Evolutionary conservation across 2,888 invertebrate genomes (phyloP).

Genomic region (Automeris io): DNA sequence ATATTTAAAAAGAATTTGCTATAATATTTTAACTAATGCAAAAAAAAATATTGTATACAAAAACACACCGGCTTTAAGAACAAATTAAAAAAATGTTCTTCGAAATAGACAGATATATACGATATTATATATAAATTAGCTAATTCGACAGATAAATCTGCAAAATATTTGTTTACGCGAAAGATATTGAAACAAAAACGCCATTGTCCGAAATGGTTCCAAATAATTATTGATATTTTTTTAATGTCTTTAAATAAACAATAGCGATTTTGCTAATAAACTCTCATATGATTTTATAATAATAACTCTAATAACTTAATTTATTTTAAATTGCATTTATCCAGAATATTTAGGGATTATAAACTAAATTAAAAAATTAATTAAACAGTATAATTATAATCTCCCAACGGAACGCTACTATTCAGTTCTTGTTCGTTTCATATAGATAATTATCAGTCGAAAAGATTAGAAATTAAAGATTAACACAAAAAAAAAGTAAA

Average conservation of each 20-base stretch:
- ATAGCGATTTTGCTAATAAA: no score
- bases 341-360: conserved; percentile 8
- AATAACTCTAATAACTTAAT: background rate
- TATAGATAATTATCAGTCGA: conserved; percentile 14
- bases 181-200: background rate
- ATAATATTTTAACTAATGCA: conserved; percentile 64
- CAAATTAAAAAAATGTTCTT: conserved; percentile 37
- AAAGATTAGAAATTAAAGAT: conserved; percentile 6
- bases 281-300: no score
- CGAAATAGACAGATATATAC: conserved; percentile 27
- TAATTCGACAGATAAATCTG: conserved; percentile 28
- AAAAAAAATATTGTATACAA: conserved; percentile 40
- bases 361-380: conserved; percentile 9
- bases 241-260: no score
- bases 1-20: conserved; percentile 45
- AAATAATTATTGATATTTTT: no score
- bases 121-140: conserved; percentile 49
- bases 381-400: conserved; percentile 7
- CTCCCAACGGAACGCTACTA: conserved; percentile 11
- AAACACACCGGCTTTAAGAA: conserved; percentile 38
- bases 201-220: background rate
- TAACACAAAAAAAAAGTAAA: conserved; percentile 14
- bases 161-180: conserved; percentile 21
- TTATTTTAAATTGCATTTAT: conserved; percentile 4
- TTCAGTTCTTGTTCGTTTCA: conserved; percentile 18